phyloP scores from a whole-genome alignment of 2,888 invertebrate genomes.

The Ectemnius lituratus region DNA sequence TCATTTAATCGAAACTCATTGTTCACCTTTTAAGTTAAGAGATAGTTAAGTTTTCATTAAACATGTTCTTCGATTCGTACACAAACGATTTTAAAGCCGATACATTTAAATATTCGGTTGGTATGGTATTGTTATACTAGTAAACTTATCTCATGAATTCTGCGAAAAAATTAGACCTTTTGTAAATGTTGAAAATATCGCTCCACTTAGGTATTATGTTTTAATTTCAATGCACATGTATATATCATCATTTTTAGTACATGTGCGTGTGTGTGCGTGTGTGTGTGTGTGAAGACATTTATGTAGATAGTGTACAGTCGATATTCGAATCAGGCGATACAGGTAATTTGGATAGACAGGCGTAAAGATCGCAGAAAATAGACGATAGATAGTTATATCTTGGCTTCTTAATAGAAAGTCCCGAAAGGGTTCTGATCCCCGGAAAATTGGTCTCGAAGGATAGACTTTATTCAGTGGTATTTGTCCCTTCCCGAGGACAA shows the following conservation, averaged over 20 bases:
- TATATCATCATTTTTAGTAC: neutral
- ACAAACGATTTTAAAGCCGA: no score
- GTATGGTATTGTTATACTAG: no score
- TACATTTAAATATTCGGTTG: no score
- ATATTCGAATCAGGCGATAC: slow-evolving; percentile 3
- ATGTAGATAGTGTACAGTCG: slow-evolving; percentile 6
- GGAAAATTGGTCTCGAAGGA: slow-evolving; percentile 1
- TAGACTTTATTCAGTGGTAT: slow-evolving; percentile 13
- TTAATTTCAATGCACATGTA: neutral
- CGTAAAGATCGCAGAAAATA: slow-evolving; percentile 60
- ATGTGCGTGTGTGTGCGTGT: neutral
- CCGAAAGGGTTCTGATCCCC: slow-evolving; percentile 41
- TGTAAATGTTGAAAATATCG: no score
- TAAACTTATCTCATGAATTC: no score
- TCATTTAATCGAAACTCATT: no score
- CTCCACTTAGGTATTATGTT: no score
- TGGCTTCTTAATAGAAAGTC: slow-evolving; percentile 33
- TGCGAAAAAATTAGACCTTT: no score
- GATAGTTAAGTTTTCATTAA: no score
- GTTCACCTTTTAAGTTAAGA: no score
- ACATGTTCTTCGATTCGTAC: no score
- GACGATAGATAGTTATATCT: slow-evolving; percentile 37
- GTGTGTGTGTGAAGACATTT: slow-evolving; percentile 15
- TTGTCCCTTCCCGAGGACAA: slow-evolving; percentile 35
- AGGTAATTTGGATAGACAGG: slow-evolving; percentile 53